These are phyloP conservation scores for Nymphalis polychloros DNA, from an alignment of 2,888 invertebrate species.

Conservation along the genomic window DNA sequence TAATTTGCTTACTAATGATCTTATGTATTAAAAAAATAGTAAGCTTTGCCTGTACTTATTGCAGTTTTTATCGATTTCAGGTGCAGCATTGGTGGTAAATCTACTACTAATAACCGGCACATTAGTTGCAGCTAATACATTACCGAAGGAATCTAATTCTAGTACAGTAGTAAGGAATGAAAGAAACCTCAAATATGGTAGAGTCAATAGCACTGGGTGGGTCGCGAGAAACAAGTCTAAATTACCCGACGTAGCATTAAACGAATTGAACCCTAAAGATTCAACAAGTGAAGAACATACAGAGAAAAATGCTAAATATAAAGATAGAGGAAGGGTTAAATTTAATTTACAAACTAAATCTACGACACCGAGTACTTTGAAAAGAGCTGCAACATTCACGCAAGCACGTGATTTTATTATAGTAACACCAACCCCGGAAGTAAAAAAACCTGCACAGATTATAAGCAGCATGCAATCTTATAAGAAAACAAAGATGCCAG, in stretches of 20 bases:
- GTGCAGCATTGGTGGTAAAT: slow-evolving; percentile 74
- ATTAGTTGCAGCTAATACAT: slow-evolving; percentile 56
- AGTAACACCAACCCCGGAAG: slow-evolving; percentile 73
- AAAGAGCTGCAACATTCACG: slow-evolving; percentile 53
- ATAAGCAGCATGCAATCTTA: slow-evolving; percentile 67
- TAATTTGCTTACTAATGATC: too few species aligned
- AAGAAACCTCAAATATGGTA: slow-evolving; percentile 50
- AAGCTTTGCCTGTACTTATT: not conserved
- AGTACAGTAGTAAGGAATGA: slow-evolving; percentile 56
- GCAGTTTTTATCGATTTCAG: slow-evolving; percentile 53
- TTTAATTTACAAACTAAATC: slow-evolving; percentile 57
- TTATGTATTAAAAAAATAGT: too few species aligned
- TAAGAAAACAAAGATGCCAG: slow-evolving; percentile 67
- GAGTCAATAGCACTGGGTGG: slow-evolving; percentile 53
- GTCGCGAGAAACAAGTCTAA: slow-evolving; percentile 52
- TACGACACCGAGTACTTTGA: slow-evolving; percentile 54
- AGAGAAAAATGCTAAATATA: slow-evolving; percentile 76
- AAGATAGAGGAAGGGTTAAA: slow-evolving; percentile 71
- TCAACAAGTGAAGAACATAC: slow-evolving; percentile 68
- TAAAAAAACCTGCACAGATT: slow-evolving; percentile 66
- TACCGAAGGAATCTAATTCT: slow-evolving; percentile 58
- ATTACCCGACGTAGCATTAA: slow-evolving; percentile 63
- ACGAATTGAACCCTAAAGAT: slow-evolving; percentile 70
- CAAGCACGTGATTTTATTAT: slow-evolving; percentile 58
- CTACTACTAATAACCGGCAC: slow-evolving; percentile 72